Conservation (phyloP, 2,888 invertebrate species). For the Drosophila monieri region DNA sequence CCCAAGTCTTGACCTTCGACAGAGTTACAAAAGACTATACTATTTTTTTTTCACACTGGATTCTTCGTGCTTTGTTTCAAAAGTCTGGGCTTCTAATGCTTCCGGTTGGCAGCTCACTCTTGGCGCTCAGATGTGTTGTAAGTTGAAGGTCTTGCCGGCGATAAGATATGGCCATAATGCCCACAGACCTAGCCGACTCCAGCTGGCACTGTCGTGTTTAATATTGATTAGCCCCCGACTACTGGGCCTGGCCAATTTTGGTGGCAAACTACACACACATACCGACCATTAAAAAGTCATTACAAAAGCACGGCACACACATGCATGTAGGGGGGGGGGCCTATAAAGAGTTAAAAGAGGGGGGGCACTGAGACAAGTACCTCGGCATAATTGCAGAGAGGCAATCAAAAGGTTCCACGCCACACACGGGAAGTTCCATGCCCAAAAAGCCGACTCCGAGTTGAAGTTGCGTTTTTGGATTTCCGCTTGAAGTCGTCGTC, state of each 20-base stretch:
- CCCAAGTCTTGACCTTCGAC: constrained; percentile 26
- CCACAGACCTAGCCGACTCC: background rate
- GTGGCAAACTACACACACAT: constrained; percentile 57
- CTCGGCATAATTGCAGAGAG: constrained; percentile 36
- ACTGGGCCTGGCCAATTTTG: constrained; percentile 42
- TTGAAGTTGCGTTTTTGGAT: constrained; percentile 56
- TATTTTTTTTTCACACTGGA: constrained; percentile 12
- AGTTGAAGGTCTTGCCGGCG: constrained; percentile 45
- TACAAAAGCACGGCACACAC: constrained; percentile 53
- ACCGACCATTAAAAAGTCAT: constrained; percentile 71
- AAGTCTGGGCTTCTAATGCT: constrained; percentile 65
- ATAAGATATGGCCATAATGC: constrained; percentile 45
- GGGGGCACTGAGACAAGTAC: constrained; percentile 31
- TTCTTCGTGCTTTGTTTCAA: constrained; percentile 19
- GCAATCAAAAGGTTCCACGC: constrained; percentile 45
- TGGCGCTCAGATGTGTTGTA: constrained; percentile 32
- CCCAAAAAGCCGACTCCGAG: constrained; percentile 42
- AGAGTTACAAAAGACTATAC: constrained; percentile 49
- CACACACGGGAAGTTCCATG: constrained; percentile 69
- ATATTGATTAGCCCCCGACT: constrained; percentile 68
- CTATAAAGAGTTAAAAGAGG: background rate
- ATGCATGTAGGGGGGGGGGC: constrained; percentile 7
- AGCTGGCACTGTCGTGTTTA: background rate
- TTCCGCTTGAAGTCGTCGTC: constrained; percentile 57
- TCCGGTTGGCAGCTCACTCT: constrained; percentile 64